Evolutionary conservation across 2,888 invertebrate genomes (phyloP).

Genomic region (Colletes collaris): DNA sequence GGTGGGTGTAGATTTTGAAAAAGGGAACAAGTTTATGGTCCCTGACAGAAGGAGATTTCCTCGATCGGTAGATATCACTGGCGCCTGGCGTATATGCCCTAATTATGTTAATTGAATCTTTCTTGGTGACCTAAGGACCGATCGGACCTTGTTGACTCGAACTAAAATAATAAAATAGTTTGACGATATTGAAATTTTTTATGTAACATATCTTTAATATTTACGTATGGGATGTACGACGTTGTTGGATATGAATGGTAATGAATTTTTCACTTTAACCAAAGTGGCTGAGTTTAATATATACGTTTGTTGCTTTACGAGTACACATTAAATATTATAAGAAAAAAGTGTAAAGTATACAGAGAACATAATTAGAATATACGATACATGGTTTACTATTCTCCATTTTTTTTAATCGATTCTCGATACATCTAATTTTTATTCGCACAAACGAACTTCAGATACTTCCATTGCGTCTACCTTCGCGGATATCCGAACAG

Average conservation of each 20-base stretch:
- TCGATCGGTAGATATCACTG: no score
- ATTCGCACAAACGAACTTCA: slow-evolving; percentile 7
- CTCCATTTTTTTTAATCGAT: slow-evolving; percentile 29
- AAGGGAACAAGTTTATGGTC: no score
- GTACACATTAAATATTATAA: slow-evolving; percentile 13
- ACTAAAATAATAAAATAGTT: background rate
- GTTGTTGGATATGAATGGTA: background rate
- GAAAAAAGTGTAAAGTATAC: slow-evolving; percentile 16
- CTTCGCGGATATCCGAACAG: background rate
- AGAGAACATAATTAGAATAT: slow-evolving; percentile 17
- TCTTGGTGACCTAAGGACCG: background rate
- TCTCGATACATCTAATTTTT: background rate
- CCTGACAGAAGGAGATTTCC: no score
- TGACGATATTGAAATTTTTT: slow-evolving; percentile 1
- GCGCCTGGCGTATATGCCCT: no score
- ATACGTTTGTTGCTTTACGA: slow-evolving; percentile 8
- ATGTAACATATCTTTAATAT: background rate
- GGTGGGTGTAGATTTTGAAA: no score
- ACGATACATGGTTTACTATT: slow-evolving; percentile 21
- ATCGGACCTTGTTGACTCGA: background rate
- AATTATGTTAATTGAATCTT: background rate
- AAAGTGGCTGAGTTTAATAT: slow-evolving; percentile 17
- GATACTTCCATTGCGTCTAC: background rate
- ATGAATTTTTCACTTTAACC: slow-evolving; percentile 12
- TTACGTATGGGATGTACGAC: background rate